These are phyloP conservation scores for Aurelia coerulea DNA, from an alignment of 30 jellyfish, hydroid and myxozoan genomes.

Conservation along the genomic window DNA sequence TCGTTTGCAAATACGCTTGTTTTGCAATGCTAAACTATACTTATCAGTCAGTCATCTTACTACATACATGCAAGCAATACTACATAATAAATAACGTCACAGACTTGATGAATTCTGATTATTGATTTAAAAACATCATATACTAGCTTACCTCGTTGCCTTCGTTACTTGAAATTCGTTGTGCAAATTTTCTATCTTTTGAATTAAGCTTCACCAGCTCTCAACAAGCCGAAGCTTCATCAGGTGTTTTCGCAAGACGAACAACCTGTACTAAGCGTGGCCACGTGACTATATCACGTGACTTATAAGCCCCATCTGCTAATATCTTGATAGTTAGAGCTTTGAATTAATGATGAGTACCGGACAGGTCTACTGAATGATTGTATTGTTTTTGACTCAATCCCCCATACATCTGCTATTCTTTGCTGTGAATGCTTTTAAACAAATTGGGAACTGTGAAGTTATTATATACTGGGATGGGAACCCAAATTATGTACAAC, in stretches of 20 bases:
- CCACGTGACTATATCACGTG: constrained; percentile 70
- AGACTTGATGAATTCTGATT: no score
- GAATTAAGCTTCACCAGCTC: constrained; percentile 13
- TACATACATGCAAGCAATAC: no score
- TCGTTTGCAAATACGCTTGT: no score
- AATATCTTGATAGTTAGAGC: constrained; percentile 8
- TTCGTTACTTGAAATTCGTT: background rate
- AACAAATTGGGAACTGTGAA: no score
- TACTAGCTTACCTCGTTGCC: no score
- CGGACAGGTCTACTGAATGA: constrained; percentile 39
- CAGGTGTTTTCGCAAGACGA: constrained; percentile 20
- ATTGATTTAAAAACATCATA: no score
- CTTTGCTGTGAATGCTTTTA: background rate
- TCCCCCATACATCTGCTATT: constrained; percentile 22
- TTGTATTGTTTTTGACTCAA: constrained; percentile 11
- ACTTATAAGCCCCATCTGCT: constrained; percentile 18
- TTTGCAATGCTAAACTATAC: no score
- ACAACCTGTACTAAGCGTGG: constrained; percentile 62
- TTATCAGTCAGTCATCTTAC: no score
- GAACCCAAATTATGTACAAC: no score
- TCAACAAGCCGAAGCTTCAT: constrained; percentile 28
- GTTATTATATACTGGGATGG: no score
- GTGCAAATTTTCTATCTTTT: background rate
- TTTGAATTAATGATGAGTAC: constrained; percentile 40
- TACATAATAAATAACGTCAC: no score